Evolutionary conservation across 1,140 invertebrate species (phyloP).

Genomic region (Hycleus phaleratus): DNA sequence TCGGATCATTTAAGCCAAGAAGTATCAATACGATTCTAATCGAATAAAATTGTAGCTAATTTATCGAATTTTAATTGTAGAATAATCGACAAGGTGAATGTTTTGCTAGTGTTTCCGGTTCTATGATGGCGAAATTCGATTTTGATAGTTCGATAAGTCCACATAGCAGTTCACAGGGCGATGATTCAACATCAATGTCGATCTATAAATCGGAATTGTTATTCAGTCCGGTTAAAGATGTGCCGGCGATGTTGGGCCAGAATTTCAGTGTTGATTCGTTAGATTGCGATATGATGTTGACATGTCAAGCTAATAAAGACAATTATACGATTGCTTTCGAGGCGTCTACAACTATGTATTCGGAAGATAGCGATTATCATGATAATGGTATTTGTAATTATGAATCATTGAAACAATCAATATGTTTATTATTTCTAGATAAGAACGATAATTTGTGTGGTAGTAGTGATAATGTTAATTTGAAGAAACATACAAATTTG

Average conservation of each 20-base stretch:
- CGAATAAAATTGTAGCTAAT: neutral
- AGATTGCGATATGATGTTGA: constrained; percentile 83
- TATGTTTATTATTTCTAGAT: constrained; percentile 21
- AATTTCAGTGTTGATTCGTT: constrained; percentile 86
- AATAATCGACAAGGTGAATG: constrained; percentile 63
- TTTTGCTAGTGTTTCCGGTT: constrained; percentile 72
- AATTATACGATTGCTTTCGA: constrained; percentile 93
- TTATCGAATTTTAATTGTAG: constrained; percentile 18
- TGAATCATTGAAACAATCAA: neutral
- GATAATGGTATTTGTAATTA: constrained; percentile 47
- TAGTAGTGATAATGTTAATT: neutral
- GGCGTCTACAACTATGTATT: constrained; percentile 76
- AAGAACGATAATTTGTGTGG: constrained; percentile 31
- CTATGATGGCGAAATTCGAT: constrained; percentile 70
- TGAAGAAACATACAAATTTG: constrained; percentile 11
- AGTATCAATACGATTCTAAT: constrained; percentile 24
- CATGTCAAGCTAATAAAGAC: constrained; percentile 84
- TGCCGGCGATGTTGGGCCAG: constrained; percentile 49
- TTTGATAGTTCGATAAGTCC: constrained; percentile 68
- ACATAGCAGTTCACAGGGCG: constrained; percentile 64
- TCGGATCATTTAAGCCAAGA: constrained; percentile 44
- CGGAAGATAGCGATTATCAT: constrained; percentile 72
- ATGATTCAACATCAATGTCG: constrained; percentile 69
- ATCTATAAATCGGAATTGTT: constrained; percentile 83
- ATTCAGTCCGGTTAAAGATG: constrained; percentile 86